Evolutionary conservation across 2,888 invertebrate genomes (phyloP), one percentile per base, ranked within the genome.

Genomic region (Drymonia ruficornis): DNA sequence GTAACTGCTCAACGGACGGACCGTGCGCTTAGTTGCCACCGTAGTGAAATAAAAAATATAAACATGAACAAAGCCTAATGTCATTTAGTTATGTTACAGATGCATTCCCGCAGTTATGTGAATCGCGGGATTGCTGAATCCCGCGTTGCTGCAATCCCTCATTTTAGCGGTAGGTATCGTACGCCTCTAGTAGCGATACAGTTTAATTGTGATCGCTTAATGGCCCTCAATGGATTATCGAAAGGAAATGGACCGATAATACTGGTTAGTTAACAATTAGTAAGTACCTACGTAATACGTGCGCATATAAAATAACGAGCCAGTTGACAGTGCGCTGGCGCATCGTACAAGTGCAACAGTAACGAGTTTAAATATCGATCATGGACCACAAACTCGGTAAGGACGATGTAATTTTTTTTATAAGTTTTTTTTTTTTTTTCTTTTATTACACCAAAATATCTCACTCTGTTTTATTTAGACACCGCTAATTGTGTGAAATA

Each of bases 311-410:
- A 62, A 69, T 64, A 74, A 59, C 47, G 43, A 40, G 11, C 48
- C 50, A 43, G 43, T 60, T 59, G 56, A 69, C 74, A 74, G 76
- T 76, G 50, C 50, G 15, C 9, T 9, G 16, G n/a, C 42, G 43
- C 9, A 44, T 46, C 1, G 46, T 15, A 46, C 52, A 45, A 57
- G 64, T 60, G 64, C 40, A 53, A 61, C 59, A 46, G 52, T 60
- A 43, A 59, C 12, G 15, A 9, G 51, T 36, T 42, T 52, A 47
- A 55, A 59, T 53, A 65, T 46, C 43, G 13, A 65, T 58, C 15
- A 78, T 78, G 78, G 67, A 74, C 71, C 71, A 53, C 53, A 83
- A 72, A 81, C 40, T 84, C 55, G 81, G 86, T 85, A 67, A 81
- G 83, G 38, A 59, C 16, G 42, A 23, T 11, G 28, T 47, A 34